Evolutionary conservation across 37 sponge, comb jelly and placozoan genomes (phyloP).

Genomic region (Agelas oroides): DNA sequence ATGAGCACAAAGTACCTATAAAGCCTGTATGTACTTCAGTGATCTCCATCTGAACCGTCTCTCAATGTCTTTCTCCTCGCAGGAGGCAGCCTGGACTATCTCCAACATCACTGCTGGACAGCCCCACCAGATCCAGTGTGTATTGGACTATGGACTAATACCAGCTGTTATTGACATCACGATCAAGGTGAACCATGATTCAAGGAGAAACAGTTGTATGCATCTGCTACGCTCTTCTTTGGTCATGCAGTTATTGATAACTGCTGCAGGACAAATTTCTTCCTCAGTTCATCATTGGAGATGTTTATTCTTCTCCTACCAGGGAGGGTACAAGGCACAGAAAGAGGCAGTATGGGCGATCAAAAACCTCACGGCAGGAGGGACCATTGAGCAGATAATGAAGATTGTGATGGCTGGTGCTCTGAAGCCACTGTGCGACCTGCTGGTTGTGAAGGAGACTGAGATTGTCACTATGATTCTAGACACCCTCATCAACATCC

Average conservation of each 20-base stretch:
- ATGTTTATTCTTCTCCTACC: no score
- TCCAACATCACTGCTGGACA: constrained; percentile 99
- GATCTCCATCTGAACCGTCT: no score
- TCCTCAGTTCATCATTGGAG: no score
- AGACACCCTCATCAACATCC: constrained; percentile 83
- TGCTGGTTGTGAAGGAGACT: constrained; percentile 86
- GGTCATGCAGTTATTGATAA: background rate
- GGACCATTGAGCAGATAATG: constrained; percentile 75
- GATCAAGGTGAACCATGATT: constrained; percentile 25
- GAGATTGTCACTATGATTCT: constrained; percentile 79
- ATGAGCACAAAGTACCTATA: no score
- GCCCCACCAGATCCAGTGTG: constrained; percentile 84
- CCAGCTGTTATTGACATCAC: constrained; percentile 79
- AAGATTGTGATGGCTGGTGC: constrained; percentile 66
- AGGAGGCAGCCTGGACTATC: constrained; percentile 99
- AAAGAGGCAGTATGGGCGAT: constrained; percentile 98
- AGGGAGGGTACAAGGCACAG: constrained; percentile 94
- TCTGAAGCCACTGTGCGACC: constrained; percentile 91
- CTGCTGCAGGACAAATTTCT: no score
- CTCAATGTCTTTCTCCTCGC: background rate
- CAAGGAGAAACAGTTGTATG: no score
- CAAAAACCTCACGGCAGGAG: constrained; percentile 98
- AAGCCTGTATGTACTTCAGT: no score
- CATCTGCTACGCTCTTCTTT: background rate
- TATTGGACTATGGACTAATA: constrained; percentile 84